These are phyloP conservation scores for Pelecanus crispus DNA, from an alignment of 2,113 vertebrate genomes.

Conservation along the genomic window DNA sequence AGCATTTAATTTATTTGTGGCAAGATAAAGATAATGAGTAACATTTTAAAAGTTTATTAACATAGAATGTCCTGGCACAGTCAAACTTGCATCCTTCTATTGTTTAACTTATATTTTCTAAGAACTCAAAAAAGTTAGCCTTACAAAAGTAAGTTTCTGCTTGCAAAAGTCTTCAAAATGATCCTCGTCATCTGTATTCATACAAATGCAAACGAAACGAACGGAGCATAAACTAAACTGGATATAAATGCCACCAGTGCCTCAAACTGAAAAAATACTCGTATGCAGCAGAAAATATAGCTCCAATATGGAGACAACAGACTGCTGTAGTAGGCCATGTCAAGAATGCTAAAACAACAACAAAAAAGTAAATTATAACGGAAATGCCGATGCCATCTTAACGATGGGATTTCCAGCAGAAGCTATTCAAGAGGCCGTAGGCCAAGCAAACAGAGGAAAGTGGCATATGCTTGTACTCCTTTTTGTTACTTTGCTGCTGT, in stretches of 20 bases:
- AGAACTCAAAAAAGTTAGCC: background rate
- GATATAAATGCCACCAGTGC: background rate
- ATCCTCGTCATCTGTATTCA: background rate
- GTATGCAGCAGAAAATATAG: background rate
- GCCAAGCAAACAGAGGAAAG: slow-evolving; percentile 42
- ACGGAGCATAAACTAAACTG: background rate
- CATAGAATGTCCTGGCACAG: slow-evolving; percentile 12
- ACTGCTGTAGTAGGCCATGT: background rate
- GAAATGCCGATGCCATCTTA: background rate
- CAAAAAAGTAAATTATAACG: background rate
- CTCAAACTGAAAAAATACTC: background rate
- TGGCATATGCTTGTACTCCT: background rate
- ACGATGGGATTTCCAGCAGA: slow-evolving; percentile 8
- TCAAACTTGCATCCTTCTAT: background rate
- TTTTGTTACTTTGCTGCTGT: background rate
- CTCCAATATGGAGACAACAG: background rate
- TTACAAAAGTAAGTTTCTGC: background rate
- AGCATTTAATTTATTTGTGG: slow-evolving; percentile 37
- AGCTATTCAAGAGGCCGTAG: slow-evolving; percentile 23
- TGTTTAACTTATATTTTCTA: slow-evolving; percentile 38
- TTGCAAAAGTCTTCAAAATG: background rate
- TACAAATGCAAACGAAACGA: background rate
- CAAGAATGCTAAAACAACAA: background rate
- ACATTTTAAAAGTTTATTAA: slow-evolving; percentile 27
- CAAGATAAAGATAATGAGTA: slow-evolving; percentile 43